phyloP scores from a whole-genome alignment of 2,888 invertebrate genomes.

The Andricus curvator region DNA sequence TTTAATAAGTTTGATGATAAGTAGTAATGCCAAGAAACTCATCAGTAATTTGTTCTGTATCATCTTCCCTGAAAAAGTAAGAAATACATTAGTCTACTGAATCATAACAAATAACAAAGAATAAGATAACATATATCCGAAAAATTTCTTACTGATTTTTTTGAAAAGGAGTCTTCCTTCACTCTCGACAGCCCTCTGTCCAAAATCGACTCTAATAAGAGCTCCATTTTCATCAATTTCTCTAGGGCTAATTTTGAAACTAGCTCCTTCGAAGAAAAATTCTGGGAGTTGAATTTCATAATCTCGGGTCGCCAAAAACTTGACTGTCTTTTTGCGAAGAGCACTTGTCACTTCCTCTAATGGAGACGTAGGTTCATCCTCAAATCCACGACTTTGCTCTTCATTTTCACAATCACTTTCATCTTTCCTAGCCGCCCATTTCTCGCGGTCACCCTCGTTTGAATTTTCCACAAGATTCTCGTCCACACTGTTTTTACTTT shows the following conservation, averaged over 20 bases:
- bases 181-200: slow-evolving; percentile 77
- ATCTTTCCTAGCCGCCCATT: slow-evolving; percentile 76
- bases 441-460: slow-evolving; percentile 63
- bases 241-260: slow-evolving; percentile 86
- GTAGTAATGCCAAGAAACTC: slow-evolving; percentile 87
- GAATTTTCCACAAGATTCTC: slow-evolving; percentile 66
- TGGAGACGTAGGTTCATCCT: slow-evolving; percentile 78
- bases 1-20: slow-evolving; percentile 89
- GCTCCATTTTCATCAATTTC: slow-evolving; percentile 87
- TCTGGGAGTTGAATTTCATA: slow-evolving; percentile 86
- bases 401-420: slow-evolving; percentile 61
- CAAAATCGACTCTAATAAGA: slow-evolving; percentile 86
- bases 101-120: slow-evolving; percentile 37
- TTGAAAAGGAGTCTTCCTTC: slow-evolving; percentile 85
- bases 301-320: slow-evolving; percentile 89
- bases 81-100: slow-evolving; percentile 29
- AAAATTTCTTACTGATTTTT: slow-evolving; percentile 82
- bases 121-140: background rate
- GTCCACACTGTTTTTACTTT: slow-evolving; percentile 59
- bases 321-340: slow-evolving; percentile 84
- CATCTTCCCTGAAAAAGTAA: slow-evolving; percentile 84
- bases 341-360: slow-evolving; percentile 88
- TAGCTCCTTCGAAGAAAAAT: slow-evolving; percentile 86
- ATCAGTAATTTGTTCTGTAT: slow-evolving; percentile 87
- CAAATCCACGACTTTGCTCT: slow-evolving; percentile 60